A percentile compares a stretch with the other conserved stretches of the same genome.
Conservation (phyloP, 2,113 vertebrate species). For the Lontra canadensis region DNA sequence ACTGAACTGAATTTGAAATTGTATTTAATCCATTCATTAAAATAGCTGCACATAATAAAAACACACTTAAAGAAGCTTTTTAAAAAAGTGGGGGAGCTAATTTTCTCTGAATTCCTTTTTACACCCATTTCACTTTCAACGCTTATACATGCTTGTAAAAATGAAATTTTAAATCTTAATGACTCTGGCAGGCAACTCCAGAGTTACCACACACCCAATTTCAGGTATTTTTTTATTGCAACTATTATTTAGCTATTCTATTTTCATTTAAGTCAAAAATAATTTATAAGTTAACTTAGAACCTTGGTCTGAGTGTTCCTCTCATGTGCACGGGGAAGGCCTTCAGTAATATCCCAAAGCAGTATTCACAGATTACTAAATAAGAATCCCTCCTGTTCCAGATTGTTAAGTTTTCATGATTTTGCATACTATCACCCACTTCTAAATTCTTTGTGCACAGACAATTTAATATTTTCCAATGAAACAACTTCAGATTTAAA, state of each 20-base stretch:
- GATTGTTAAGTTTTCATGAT: neutral
- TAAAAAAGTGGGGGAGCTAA: neutral
- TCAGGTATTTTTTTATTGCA: conserved; percentile 14
- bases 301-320: neutral
- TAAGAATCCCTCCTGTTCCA: neutral
- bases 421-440: neutral
- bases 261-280: conserved; percentile 36
- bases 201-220: neutral
- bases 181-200: conserved; percentile 16
- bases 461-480: neutral
- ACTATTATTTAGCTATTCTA: neutral
- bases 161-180: conserved; percentile 18
- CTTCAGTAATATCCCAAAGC: conserved; percentile 1
- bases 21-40: conserved; percentile 63
- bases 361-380: neutral
- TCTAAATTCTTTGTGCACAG: neutral
- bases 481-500: conserved; percentile 22
- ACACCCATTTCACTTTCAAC: neutral
- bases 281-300: conserved; percentile 37
- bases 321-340: neutral
- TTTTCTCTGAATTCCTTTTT: conserved; percentile 40
- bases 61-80: conserved; percentile 9
- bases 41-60: conserved; percentile 58
- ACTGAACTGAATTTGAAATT: conserved; percentile 82
- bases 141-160: neutral